These are phyloP conservation scores for Hydrolagus affinis DNA, from an alignment of 2,113 vertebrate species.

Conservation along the genomic window DNA sequence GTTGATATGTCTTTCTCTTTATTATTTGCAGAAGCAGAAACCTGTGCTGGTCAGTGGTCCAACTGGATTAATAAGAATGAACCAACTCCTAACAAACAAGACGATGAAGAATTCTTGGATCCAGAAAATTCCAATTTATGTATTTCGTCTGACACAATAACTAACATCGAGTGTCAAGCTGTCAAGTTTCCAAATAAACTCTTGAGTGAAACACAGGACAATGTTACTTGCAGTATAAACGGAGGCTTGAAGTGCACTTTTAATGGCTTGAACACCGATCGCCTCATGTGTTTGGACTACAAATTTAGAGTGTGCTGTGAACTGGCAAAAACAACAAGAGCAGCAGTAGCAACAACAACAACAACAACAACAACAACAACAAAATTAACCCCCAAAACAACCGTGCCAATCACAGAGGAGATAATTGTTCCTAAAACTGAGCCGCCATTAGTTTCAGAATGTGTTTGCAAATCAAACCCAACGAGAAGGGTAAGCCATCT, in stretches of 20 bases:
- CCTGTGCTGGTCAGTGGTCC: slow-evolving; percentile 13
- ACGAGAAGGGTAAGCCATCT: background rate
- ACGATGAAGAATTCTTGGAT: background rate
- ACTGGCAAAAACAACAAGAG: background rate
- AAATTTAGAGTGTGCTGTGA: slow-evolving; percentile 25
- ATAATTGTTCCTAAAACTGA: background rate
- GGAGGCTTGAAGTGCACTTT: background rate
- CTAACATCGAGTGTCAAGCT: background rate
- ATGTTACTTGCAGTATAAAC: slow-evolving; percentile 10
- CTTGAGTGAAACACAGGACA: slow-evolving; percentile 10
- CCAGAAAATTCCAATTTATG: background rate
- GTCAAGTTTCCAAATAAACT: background rate
- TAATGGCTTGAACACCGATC: background rate
- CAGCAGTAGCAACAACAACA: background rate
- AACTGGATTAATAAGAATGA: background rate
- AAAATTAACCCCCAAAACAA: background rate
- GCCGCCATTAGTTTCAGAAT: background rate
- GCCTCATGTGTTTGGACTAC: slow-evolving; percentile 15
- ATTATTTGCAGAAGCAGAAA: background rate
- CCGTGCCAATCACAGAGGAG: background rate
- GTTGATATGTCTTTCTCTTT: background rate
- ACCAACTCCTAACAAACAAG: background rate
- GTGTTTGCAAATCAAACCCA: background rate
- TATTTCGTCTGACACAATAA: background rate
- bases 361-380: background rate